Evolutionary conservation across 2,888 invertebrate species (phyloP), one percentile per base, ranked within the genome.

Genomic region (Apamea crenata): DNA sequence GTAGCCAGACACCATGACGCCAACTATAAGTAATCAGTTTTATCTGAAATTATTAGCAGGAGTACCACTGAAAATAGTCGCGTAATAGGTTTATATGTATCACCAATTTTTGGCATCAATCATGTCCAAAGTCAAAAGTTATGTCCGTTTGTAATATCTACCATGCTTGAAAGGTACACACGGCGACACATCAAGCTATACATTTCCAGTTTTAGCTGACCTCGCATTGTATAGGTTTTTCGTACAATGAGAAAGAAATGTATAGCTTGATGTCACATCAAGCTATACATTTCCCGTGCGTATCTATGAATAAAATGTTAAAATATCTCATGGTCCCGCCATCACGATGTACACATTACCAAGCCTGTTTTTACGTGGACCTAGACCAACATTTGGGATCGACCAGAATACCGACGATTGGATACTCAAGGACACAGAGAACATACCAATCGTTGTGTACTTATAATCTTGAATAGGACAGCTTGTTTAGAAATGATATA

Each of bases 341-440:
- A 63, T 29, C 50, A 36, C 40, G n/a, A 67, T 66, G 61, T 18
- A 59, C 78, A 70, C n/a, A 25, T 44, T 44, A 53, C 36, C 12
- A 36, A 79, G 61, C 29, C 59, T 79, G 83, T 86, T 84, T 84
- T 86, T 74, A 32, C 40, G 47, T 40, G 69, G 44, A 56, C 75
- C 86, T 73, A 78, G 63, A 78, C 74, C 47, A 82, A 72, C 68
- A 65, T 74, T 78, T 66, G 32, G 6, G 40, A 53, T 77, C 71
- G 59, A 71, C 67, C 12, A 74, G 77, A 82, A 82, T 72, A 78
- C 40, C 36, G 56, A 68, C 50, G 66, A 73, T 78, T 86, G 78
- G 83, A 59, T 70, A 59, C 56, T 83, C 69, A 78, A 75, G 67
- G 86, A 63, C 72, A 66, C 36, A 21, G 36, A 14, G 53, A 86